Evolutionary conservation across 2,888 invertebrate genomes (phyloP).

Genomic region (Protodeltote pygarga): DNA sequence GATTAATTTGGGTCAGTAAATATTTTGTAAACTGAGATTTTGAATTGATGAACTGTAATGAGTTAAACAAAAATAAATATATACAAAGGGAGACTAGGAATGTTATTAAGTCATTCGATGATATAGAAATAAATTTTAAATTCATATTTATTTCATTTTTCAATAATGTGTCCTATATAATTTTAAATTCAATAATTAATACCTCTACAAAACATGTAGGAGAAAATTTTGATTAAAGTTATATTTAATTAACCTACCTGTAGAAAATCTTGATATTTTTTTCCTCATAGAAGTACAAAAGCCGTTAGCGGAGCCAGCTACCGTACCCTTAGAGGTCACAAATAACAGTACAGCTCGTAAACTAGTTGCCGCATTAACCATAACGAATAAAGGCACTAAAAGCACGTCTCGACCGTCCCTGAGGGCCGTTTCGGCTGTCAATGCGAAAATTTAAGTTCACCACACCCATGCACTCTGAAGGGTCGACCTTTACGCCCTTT

Average conservation of each 20-base stretch:
- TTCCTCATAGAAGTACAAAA: conserved; percentile 41
- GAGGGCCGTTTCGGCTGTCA: conserved; percentile 85
- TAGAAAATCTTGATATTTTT: conserved; percentile 31
- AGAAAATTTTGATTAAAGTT: neutral
- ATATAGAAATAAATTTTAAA: too few species aligned
- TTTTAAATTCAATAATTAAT: too few species aligned
- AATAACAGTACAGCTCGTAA: conserved; percentile 82
- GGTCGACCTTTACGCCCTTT: conserved; percentile 83
- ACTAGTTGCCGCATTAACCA: conserved; percentile 84
- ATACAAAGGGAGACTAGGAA: neutral
- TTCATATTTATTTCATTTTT: too few species aligned
- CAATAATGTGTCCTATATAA: too few species aligned
- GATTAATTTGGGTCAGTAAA: conserved; percentile 44
- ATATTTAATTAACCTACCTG: conserved; percentile 12
- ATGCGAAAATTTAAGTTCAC: conserved; percentile 85
- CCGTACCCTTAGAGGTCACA: conserved; percentile 71
- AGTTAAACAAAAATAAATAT: conserved; percentile 20
- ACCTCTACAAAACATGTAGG: neutral
- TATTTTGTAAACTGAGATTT: conserved; percentile 42
- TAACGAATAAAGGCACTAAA: conserved; percentile 86
- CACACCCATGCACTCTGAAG: conserved; percentile 85
- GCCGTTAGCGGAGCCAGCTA: conserved; percentile 47
- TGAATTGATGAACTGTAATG: conserved; percentile 37
- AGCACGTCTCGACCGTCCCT: conserved; percentile 81
- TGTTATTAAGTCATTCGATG: too few species aligned